Conservation (phyloP, 2,113 vertebrate genomes). For the Chionomys nivalis region DNA sequence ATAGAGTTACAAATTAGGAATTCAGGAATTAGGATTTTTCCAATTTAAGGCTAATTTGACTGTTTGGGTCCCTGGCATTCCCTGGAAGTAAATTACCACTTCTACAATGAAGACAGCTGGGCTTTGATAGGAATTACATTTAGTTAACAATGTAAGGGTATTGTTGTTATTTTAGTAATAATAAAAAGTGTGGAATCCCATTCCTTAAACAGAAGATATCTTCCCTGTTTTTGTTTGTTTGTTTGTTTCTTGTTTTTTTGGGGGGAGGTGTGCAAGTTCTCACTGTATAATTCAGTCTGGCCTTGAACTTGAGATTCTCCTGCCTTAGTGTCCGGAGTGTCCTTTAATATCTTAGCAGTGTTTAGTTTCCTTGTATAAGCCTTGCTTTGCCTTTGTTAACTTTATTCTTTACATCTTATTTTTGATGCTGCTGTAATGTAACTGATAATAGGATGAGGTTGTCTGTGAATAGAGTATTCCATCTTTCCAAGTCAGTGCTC, state of each 20-base stretch:
- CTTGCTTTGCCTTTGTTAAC: not conserved
- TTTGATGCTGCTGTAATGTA: not conserved
- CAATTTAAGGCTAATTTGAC: not conserved
- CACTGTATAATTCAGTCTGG: not conserved
- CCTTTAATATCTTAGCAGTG: not conserved
- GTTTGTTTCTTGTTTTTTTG: not conserved
- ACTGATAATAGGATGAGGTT: not conserved
- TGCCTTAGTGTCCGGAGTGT: not conserved
- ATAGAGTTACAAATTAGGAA: not conserved
- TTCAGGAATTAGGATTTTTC: not conserved
- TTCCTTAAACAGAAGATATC: not conserved
- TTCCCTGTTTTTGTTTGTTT: not conserved
- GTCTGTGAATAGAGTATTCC: not conserved
- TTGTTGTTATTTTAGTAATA: not conserved
- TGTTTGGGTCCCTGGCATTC: not conserved
- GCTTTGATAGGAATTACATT: not conserved
- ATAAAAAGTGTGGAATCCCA: not conserved
- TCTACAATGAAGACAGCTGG: not conserved
- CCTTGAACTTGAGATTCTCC: not conserved
- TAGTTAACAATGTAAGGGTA: not conserved
- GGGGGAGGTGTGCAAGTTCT: not conserved
- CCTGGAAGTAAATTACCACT: constrained; percentile 3
- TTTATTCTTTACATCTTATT: not conserved
- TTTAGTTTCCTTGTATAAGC: constrained; percentile 16
- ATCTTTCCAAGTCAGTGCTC: not conserved